Percentiles rank a stretch among this genome's conserved stretches.
Evolutionary conservation across 2,113 vertebrate species (phyloP).

Genomic region (Ranitomeya imitator): DNA sequence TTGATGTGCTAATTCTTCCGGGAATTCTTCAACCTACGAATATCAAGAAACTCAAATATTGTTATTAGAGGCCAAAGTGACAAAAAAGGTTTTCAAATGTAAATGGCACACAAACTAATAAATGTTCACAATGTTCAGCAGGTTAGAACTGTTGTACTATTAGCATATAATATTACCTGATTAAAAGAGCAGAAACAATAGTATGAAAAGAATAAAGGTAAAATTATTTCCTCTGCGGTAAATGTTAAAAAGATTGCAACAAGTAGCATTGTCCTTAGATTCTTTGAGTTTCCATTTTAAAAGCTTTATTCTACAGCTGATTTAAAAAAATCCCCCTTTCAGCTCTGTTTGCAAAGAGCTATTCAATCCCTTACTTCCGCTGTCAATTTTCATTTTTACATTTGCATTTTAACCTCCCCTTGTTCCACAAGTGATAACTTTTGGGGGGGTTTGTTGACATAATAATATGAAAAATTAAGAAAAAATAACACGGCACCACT

Average conservation of each 20-base stretch:
- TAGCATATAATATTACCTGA: slow-evolving; percentile 10
- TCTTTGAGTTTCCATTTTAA: neutral
- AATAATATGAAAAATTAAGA: too few relatives aligned
- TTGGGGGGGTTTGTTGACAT: too few relatives aligned
- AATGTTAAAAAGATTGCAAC: neutral
- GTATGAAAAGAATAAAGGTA: neutral
- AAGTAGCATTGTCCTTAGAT: neutral
- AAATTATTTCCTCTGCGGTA: neutral
- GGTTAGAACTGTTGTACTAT: neutral
- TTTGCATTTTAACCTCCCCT: too few relatives aligned
- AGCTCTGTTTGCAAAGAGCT: neutral
- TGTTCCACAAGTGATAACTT: too few relatives aligned
- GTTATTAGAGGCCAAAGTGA: slow-evolving; percentile 21
- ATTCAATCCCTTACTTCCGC: too few relatives aligned
- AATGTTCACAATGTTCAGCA: neutral
- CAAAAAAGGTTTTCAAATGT: slow-evolving; percentile 1
- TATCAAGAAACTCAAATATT: slow-evolving; percentile 26
- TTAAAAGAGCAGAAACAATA: neutral
- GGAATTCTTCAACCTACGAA: slow-evolving; percentile 17
- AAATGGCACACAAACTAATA: slow-evolving; percentile 22
- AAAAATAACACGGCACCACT: too few relatives aligned
- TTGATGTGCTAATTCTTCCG: slow-evolving; percentile 32
- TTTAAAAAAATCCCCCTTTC: neutral
- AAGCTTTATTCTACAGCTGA: neutral
- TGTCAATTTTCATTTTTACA: too few relatives aligned